Base-by-base conservation (phyloP, 1,140 invertebrate genomes). In the Condylostylus longicornis region DNA sequence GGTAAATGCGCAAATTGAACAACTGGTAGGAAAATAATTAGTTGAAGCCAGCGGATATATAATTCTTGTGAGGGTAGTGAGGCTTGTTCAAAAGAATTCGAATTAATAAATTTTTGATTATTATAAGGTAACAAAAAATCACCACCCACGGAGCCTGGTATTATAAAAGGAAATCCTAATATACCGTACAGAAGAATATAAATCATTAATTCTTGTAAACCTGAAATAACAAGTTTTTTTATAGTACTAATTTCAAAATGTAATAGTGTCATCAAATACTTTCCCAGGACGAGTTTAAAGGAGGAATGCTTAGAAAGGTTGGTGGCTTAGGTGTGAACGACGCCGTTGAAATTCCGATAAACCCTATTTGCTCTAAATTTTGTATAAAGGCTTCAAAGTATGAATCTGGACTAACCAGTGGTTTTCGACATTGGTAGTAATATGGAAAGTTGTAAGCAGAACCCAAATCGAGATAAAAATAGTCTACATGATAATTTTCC, bases 31-130 rank as follows among this genome's bases (percentile, higher is more conserved):
- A 95, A 95, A 0, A 84, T 81, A n/a, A 83, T 79, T 40, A 90
- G 62, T 54, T 95, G 84, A n/a, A 95, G 58, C 93, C 93, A 98
- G 33, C 93, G 68, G 32, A 93, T 77, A 50, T 87, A 97, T 6
- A 98, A 63, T 52, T 97, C 87, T 43, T 75, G 72, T 36, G 88
- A 80, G 0, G 85, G 83, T 12, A 85, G 47, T 6, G 46, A 43
- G 7, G 57, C 54, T 28, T 56, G 53, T 0, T 40, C 49, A 15
- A 60, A 19, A 5, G 57, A 54, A 18, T 59, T 54, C 42, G 56
- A 60, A 1, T 51, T 53, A 2, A 55, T 41, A 52, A 59, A 59
- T 38, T 57, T 57, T 23, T 45, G 43, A 9, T 53, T 32, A 13
- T 54, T 42, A 40, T 48, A 43, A 18, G 54, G 35, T 7, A 61